A percentile compares a stretch with the other conserved stretches of the same genome.
phyloP scores from a whole-genome alignment of 2,113 vertebrate species.

The Dicerorhinus sumatrensis region DNA sequence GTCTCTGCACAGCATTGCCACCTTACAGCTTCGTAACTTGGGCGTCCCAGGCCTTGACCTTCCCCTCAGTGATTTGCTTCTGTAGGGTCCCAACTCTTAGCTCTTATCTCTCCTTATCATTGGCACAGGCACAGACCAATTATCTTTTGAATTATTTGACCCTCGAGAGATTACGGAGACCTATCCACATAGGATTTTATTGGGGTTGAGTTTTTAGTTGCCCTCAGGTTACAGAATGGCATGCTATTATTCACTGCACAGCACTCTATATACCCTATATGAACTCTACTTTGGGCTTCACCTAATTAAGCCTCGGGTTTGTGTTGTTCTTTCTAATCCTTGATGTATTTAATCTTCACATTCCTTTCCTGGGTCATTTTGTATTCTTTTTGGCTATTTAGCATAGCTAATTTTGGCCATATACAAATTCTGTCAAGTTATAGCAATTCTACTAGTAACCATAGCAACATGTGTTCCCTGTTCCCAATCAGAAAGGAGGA shows the following conservation, averaged over 20 bases:
- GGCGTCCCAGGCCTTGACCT: background rate
- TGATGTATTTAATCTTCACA: background rate
- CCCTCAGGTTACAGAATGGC: background rate
- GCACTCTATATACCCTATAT: background rate
- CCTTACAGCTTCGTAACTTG: background rate
- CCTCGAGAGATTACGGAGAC: background rate
- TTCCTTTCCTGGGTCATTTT: conserved; percentile 44
- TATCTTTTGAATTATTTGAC: conserved; percentile 22
- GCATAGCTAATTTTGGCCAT: conserved; percentile 46
- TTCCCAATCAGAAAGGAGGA: conserved; percentile 39
- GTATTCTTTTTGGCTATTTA: conserved; percentile 50
- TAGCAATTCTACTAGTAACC: conserved; percentile 46
- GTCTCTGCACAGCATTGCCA: background rate
- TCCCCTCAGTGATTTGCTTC: background rate
- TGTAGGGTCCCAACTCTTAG: background rate
- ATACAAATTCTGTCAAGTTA: conserved; percentile 61
- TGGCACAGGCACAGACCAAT: background rate
- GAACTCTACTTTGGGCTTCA: background rate
- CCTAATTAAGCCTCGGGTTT: background rate
- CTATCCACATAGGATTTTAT: background rate
- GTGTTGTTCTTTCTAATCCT: conserved; percentile 36
- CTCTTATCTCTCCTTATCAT: background rate
- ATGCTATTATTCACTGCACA: conserved; percentile 7
- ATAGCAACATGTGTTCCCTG: background rate
- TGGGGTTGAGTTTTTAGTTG: background rate